Evolutionary conservation across 2,888 invertebrate species (phyloP), one percentile per base, ranked within the genome.

Genomic region (Ochropleura plecta): DNA sequence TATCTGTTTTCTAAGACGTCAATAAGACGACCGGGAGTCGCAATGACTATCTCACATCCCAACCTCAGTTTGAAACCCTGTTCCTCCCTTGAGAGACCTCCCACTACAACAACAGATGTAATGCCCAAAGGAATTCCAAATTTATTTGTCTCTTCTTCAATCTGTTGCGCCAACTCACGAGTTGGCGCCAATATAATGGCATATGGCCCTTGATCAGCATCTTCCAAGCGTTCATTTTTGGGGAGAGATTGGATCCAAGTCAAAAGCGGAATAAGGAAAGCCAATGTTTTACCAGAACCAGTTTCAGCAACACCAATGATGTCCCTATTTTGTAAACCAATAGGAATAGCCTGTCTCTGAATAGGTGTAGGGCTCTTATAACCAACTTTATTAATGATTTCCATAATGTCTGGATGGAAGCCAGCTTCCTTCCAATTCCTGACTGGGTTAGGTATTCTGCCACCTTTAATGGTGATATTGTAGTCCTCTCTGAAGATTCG

Each of bases 261-360:
- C 3, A 99, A 96, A 63, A 99, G 95, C 0, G 99, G 99, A 92
- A 99, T 99, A 9, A 99, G 97, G 95, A 99, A 99, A 8, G 99
- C 99, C 59, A 99, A 97, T 0, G 99, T 99, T 97, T 99, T 99
- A 94, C 99, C 99, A 65, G 99, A 99, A 91, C 99, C 99, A 79
- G 99, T 99, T 96, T 99, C 99, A 62, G 99, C 99, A 20, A 99
- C 99, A 93, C 99, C 99, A 91, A 99, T 99, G 87, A 99, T 99
- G 92, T 99, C 99, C 68, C 99, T 97, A 93, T 99, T 99, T 93
- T 99, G 98, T 90, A 98, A 95, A 55, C 99, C 99, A 93, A 99
- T 99, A 0, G 99, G 99, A 92, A 99, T 99, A 73, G 99, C 99
- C 95, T 99, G 99, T 79, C 99, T 97, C 95, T 99, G 99, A 96